Evolutionary conservation across 2,888 invertebrate genomes (phyloP).

Genomic region (Epinotia bilunana): DNA sequence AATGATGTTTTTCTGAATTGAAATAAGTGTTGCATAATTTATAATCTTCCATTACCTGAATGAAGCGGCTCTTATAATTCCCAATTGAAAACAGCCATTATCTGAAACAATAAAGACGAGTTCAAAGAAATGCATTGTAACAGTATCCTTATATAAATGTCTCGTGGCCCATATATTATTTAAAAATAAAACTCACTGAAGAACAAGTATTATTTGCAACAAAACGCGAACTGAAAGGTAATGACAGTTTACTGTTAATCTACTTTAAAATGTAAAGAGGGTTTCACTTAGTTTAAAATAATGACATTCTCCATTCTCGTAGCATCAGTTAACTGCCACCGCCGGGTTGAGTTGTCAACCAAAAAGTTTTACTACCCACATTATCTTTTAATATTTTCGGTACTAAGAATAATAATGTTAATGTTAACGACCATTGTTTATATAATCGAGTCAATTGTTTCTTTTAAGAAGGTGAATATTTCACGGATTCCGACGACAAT

Average conservation of each 20-base stretch:
- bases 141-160: too few species aligned
- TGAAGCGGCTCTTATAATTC: conserved; percentile 13
- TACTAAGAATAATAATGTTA: background rate
- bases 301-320: conserved; percentile 23
- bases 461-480: background rate
- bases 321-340: conserved; percentile 49
- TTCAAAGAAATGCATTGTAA: background rate
- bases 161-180: background rate
- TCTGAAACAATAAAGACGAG: conserved; percentile 42
- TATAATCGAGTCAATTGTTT: background rate
- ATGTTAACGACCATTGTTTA: background rate
- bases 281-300: conserved; percentile 57
- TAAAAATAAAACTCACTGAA: conserved; percentile 4
- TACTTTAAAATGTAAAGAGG: conserved; percentile 69
- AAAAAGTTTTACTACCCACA: background rate
- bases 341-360: conserved; percentile 27
- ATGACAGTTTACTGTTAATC: conserved; percentile 63
- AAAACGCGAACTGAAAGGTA: conserved; percentile 60
- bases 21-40: background rate
- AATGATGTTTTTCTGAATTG: background rate
- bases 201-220: conserved; percentile 40
- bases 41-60: conserved; percentile 18
- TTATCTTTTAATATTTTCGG: background rate
- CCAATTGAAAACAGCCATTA: conserved; percentile 29
- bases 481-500: too few species aligned